Conservation (phyloP, 2,888 invertebrate genomes). For the Harpagoxenus sublaevis region DNA sequence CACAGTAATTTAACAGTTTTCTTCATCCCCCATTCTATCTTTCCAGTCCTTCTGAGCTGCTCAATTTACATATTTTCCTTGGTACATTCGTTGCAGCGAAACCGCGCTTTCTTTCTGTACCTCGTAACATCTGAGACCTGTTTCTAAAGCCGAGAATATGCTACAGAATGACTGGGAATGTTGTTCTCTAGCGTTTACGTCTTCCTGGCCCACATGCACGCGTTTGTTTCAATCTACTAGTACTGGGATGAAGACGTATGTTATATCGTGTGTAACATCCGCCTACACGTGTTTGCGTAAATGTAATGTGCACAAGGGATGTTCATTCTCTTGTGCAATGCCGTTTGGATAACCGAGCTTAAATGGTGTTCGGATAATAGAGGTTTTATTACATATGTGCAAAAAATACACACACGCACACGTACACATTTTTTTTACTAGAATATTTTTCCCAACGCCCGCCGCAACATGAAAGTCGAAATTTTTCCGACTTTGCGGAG, state of each 20-base stretch:
- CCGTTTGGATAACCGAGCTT: not conserved
- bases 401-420: not conserved
- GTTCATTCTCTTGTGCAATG: slow-evolving; percentile 1
- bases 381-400: slow-evolving; percentile 5
- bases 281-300: slow-evolving; percentile 13
- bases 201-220: not conserved
- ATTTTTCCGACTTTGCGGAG: slow-evolving; percentile 4
- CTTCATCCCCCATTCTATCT: slow-evolving; percentile 3
- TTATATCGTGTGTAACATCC: slow-evolving; percentile 1
- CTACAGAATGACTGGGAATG: slow-evolving; percentile 10
- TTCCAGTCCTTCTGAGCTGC: not conserved
- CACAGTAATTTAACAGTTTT: not conserved
- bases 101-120: not conserved
- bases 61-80: slow-evolving; percentile 23
- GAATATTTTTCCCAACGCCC: not conserved
- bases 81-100: no score
- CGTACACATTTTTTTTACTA: not conserved
- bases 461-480: not conserved
- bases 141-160: not conserved
- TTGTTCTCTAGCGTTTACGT: not conserved
- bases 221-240: not conserved
- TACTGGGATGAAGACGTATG: slow-evolving; percentile 2
- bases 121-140: not conserved
- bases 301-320: not conserved
- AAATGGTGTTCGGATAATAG: slow-evolving; percentile 4